Evolutionary conservation across 2,113 vertebrate genomes (phyloP).

Genomic region (Sus scrofa): T2T-Sscrofa CM000815.6:131789001-131789500

Average conservation of each 20-base stretch:
- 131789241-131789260: not conserved
- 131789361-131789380: not conserved
- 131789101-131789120: not conserved
- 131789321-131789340: not conserved
- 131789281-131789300: not conserved
- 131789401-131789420: not conserved
- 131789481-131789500: not conserved
- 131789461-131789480: constrained; percentile 46
- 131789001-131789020: not conserved
- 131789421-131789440: not conserved
- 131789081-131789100: not conserved
- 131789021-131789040: not conserved
- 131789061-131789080: not conserved
- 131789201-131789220: not conserved
- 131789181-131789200: not conserved
- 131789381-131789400: constrained; percentile 33
- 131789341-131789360: not conserved
- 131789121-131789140: not conserved
- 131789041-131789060: not conserved
- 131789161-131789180: not conserved
- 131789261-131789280: not conserved
- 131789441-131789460: not conserved
- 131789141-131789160: not conserved
- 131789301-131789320: not conserved
- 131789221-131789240: not conserved